Base-by-base conservation (phyloP, 2,888 invertebrate genomes). In the Sabellastarte sp. region DNA sequence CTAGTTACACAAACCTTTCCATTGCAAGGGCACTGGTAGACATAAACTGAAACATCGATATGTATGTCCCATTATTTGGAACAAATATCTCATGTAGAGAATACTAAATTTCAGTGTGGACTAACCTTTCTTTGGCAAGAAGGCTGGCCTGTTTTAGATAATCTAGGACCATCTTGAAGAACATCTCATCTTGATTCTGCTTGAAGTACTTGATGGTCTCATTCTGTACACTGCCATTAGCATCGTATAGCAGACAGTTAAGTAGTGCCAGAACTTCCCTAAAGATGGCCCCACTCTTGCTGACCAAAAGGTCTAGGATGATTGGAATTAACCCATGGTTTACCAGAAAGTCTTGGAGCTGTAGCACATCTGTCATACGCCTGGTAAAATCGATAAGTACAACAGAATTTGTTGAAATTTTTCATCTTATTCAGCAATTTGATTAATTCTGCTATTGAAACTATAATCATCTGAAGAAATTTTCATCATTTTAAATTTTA, bases 201-300 rank as follows among this genome's bases (percentile, higher is more conserved):
- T 10, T 41, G 41, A 41, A 41, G 20, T 15, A 41, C 20, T 20
- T 10, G 10, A 41, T 10, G 20, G 20, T 41, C 41, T 41, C 41
- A 20, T 41, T 41, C 20, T 41, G 41, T 20, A 41, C 41, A 20
- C 10, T 41, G 41, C 41, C 28, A 26, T 53, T 53, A 24, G 53
- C 53, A 24, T 53, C 24, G 24, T 53, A 53, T 5, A 53, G 28
- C 53, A 53, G 5, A 26, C 20, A 53, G 24, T 26, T 53, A 5
- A 53, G 53, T 5, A 53, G 28, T 5, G 53, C 53, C 53, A 53
- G 20, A 5, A 26, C 53, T 53, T 53, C 53, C 26, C 53, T 5
- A 26, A 53, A 53, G 24, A 53, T 53, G 20, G 5, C 26, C 24
- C 24, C 53, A 53, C 28, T 53, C 53, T 53, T 15, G 24, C 20